Base-by-base conservation (phyloP, 2,888 invertebrate species). In the Pammene fasciana region DNA sequence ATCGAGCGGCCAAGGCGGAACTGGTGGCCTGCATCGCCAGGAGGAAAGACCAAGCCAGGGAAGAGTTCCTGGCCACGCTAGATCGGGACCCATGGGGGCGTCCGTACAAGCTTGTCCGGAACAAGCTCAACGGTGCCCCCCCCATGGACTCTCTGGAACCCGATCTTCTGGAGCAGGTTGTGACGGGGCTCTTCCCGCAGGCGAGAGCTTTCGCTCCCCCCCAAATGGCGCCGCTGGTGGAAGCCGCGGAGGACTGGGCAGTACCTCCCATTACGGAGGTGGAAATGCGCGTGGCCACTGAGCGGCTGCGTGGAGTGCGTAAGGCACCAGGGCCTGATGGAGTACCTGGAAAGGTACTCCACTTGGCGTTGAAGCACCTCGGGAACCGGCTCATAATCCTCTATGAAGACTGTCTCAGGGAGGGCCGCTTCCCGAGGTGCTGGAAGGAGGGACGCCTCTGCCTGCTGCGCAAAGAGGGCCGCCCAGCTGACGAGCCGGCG, bases 401-500 rank as follows among this genome's bases (percentile, higher is more conserved):
- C 9, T 5, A 36, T 13, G 18, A 38, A 13, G 64, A 26, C 5
- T 43, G 62, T 5, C 38, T 45, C 1, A 13, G 7, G 10, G 34
- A 48, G 61, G 61, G 46, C 26, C 10, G 38, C 13, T 62, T 62
- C n/a, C 60, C 60, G 34, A 41, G 56, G 18, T 50, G 16, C 10
- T 59, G 68, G 48, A 64, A 64, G 57, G 62, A 64, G 38, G 56
- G 68, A 11, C 50, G 55, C 11, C 46, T 66, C 18, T 41, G 16
- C 45, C 45, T 60, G 9, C 41, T 50, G 1, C 38, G 46, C 0
- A 38, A 52, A 13, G 41, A 59, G 34, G 34, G 18, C 26, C 14
- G 61, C 0, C 61, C 61, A n/a, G 10, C 36, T 0, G 61, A 61
- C 59, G 41, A 55, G 9, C 60, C 48, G 5, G n/a, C 36, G 5